Percentiles rank a stretch among this genome's conserved stretches.
phyloP scores from a whole-genome alignment of 2,797 vertebrate genomes.

The Leptodactylus fallax region DNA sequence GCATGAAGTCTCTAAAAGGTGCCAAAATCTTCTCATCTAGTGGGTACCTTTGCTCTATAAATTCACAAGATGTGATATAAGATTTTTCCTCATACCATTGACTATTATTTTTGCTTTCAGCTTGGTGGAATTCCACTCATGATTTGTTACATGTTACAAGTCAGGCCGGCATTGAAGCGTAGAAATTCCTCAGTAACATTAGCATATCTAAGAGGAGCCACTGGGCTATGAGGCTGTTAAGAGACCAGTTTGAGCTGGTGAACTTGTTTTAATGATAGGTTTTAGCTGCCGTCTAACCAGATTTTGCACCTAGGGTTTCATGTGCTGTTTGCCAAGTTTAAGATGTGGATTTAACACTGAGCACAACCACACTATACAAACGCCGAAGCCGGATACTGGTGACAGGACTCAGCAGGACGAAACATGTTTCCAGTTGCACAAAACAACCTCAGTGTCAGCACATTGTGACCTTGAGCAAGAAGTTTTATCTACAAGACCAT shows the following conservation, averaged over 20 bases:
- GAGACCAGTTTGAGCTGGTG: conserved; percentile 57
- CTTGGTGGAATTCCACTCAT: not conserved
- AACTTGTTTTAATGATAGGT: conserved; percentile 60
- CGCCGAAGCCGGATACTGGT: conserved; percentile 7
- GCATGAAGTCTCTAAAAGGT: too few relatives aligned
- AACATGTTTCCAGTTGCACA: conserved; percentile 18
- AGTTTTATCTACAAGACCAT: not conserved
- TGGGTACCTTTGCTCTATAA: not conserved
- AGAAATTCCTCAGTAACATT: conserved; percentile 53
- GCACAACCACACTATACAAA: not conserved
- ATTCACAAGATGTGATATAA: not conserved
- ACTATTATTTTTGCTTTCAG: conserved; percentile 12
- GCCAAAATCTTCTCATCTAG: not conserved
- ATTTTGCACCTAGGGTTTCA: conserved; percentile 51
- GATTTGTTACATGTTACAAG: conserved; percentile 20
- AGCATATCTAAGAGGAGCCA: conserved; percentile 55
- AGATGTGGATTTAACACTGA: not conserved
- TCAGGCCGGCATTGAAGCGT: conserved; percentile 26
- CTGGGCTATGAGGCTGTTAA: conserved; percentile 9
- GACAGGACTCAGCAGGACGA: conserved; percentile 21
- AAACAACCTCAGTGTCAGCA: not conserved
- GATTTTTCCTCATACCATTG: not conserved
- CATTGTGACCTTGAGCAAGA: conserved; percentile 18
- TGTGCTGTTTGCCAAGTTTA: conserved; percentile 23
- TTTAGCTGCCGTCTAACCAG: conserved; percentile 43